A percentile compares a stretch with the other conserved stretches of the same genome.
Evolutionary conservation across 2,888 invertebrate species (phyloP).

Genomic region (Melitaea athalia): DNA sequence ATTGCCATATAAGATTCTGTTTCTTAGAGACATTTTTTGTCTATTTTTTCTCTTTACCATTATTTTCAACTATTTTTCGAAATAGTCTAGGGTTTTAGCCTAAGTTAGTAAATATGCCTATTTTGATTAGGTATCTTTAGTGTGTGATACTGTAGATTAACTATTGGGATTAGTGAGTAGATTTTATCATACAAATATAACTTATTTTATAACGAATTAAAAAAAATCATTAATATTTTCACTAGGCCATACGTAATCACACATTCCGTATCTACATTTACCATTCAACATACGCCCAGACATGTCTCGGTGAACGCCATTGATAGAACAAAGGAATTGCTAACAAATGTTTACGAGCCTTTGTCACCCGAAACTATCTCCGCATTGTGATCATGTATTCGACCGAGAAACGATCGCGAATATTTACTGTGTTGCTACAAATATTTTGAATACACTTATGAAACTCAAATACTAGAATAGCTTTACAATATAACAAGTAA

Average conservation of each 20-base stretch:
- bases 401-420: slow-evolving; percentile 28
- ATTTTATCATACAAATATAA: too few species aligned
- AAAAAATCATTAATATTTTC: not conserved
- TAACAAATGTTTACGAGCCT: slow-evolving; percentile 45
- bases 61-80: too few species aligned
- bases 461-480: not conserved
- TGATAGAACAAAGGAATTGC: slow-evolving; percentile 44
- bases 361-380: slow-evolving; percentile 40
- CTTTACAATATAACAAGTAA: not conserved
- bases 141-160: too few species aligned
- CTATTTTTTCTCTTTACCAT: too few species aligned
- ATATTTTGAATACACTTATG: slow-evolving; percentile 6
- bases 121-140: too few species aligned
- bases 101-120: too few species aligned
- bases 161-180: too few species aligned
- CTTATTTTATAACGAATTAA: too few species aligned
- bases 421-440: slow-evolving; percentile 12
- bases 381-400: slow-evolving; percentile 28
- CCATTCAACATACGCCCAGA: slow-evolving; percentile 10
- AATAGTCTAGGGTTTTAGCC: too few species aligned
- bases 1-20: too few species aligned
- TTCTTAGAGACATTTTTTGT: too few species aligned
- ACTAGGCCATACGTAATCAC: not conserved
- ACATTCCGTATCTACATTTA: slow-evolving; percentile 21
- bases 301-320: slow-evolving; percentile 24